Base-by-base conservation (phyloP, 2,888 invertebrate genomes). In the Mythimna albipuncta region DNA sequence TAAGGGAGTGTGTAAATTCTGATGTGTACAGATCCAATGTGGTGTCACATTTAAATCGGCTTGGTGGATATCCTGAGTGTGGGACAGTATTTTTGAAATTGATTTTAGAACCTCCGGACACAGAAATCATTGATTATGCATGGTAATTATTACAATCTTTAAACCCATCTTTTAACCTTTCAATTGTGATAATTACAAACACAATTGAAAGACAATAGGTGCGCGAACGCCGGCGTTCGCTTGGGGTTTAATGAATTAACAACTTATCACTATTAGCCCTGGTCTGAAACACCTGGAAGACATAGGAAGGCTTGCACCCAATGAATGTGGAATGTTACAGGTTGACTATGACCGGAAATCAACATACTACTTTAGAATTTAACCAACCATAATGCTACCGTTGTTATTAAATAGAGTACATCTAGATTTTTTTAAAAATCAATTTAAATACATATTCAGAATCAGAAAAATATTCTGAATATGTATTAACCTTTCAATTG, bases 71-170 rank as follows among this genome's bases (percentile, higher is more conserved):
- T 75, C 89, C 92, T 21, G 72, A 82, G 19, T 90, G 87, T 79
- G 90, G 90, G 11, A 91, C 89, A 57, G 89, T 93, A 41, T 91
- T 91, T 79, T 84, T 96, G 55, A 94, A 93, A 81, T 88, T 98
- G 64, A 96, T 96, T 81, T 89, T 98, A 58, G 91, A 95, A 72
- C 96, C 96, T 19, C 97, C 97, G 1, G 94, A 95, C 77, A 94
- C 92, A 74, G 97, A 98, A 89, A 96, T 97, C 62, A 96, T 98
- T 81, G 98, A 98, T 91, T 97, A 97, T 92, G 96, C 96, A 73
- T 98, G 98, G 98, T 97, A 94, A 82, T 54, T 65, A 62, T 77
- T 41, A 44, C 3, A 61, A 50, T 9, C n/a, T 44, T 16, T 41
- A 19, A 54, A 44, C 11, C 6, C 13, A 26, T 11, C 0, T 41